phyloP scores from a whole-genome alignment of 2,797 vertebrate species.

The Falco berigora region DNA sequence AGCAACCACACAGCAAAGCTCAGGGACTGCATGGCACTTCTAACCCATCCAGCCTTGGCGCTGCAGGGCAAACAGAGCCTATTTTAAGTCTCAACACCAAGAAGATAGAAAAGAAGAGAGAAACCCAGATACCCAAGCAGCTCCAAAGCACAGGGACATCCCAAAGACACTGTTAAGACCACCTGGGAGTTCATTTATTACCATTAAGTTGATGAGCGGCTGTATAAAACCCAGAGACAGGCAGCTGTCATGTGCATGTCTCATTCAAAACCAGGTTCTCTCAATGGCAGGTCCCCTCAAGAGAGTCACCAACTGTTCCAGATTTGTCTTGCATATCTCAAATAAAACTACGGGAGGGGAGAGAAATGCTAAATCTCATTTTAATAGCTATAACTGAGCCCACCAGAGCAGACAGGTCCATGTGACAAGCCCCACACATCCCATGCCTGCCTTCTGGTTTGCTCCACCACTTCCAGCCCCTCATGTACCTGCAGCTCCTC shows the following conservation, averaged over 20 bases:
- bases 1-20: not conserved
- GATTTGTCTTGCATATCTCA: not conserved
- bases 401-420: fast-evolving
- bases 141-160: not conserved
- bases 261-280: not conserved
- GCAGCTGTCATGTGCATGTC: not conserved
- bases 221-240: not conserved
- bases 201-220: constrained; percentile 34
- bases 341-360: not conserved
- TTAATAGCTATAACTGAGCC: not conserved
- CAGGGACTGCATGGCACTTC: not conserved
- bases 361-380: not conserved
- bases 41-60: not conserved
- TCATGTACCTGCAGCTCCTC: not conserved
- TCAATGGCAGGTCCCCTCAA: not conserved
- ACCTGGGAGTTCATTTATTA: constrained; percentile 27
- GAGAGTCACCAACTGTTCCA: not conserved
- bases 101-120: not conserved
- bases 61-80: not conserved
- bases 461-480: not conserved
- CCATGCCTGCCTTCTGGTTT: not conserved
- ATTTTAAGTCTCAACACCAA: not conserved
- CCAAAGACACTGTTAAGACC: not conserved
- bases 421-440: not conserved
- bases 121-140: not conserved